Evolutionary conservation across 2,888 invertebrate species (phyloP).

Genomic region (Drosophila kuntzei): DNA sequence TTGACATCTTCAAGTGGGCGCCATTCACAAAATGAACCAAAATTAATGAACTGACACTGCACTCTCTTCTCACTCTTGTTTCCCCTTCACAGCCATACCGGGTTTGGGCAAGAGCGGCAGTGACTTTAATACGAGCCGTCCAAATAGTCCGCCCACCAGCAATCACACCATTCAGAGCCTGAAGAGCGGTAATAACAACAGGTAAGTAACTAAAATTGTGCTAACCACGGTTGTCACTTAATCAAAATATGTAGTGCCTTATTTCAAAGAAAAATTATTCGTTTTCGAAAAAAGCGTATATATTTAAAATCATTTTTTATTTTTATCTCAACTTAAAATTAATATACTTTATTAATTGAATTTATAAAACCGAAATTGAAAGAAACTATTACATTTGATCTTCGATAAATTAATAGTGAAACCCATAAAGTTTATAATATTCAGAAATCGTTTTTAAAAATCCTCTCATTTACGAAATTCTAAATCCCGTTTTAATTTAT

Average conservation of each 20-base stretch:
- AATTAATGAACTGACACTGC: slow-evolving; percentile 42
- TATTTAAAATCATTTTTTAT: too few species aligned
- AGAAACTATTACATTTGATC: too few species aligned
- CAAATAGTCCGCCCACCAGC: slow-evolving; percentile 84
- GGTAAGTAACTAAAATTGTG: slow-evolving; percentile 61
- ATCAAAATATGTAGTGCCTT: neutral
- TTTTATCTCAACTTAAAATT: too few species aligned
- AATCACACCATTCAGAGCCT: slow-evolving; percentile 84
- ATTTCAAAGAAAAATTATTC: neutral
- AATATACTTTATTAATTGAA: too few species aligned
- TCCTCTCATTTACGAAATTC: too few species aligned
- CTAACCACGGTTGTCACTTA: neutral
- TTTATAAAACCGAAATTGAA: too few species aligned
- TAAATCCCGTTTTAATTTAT: too few species aligned
- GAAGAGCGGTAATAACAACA: slow-evolving; percentile 85
- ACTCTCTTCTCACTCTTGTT: slow-evolving; percentile 5
- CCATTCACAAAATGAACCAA: slow-evolving; percentile 16
- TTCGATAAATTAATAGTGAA: too few species aligned
- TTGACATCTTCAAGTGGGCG: slow-evolving; percentile 67
- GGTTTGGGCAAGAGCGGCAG: slow-evolving; percentile 88
- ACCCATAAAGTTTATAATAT: too few species aligned
- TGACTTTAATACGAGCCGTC: slow-evolving; percentile 87
- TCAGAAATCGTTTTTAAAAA: too few species aligned
- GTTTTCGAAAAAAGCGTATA: too few species aligned
- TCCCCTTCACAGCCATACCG: slow-evolving; percentile 84